Evolutionary conservation across 2,113 vertebrate species (phyloP).

Genomic region (Oenanthe melanoleuca): DNA sequence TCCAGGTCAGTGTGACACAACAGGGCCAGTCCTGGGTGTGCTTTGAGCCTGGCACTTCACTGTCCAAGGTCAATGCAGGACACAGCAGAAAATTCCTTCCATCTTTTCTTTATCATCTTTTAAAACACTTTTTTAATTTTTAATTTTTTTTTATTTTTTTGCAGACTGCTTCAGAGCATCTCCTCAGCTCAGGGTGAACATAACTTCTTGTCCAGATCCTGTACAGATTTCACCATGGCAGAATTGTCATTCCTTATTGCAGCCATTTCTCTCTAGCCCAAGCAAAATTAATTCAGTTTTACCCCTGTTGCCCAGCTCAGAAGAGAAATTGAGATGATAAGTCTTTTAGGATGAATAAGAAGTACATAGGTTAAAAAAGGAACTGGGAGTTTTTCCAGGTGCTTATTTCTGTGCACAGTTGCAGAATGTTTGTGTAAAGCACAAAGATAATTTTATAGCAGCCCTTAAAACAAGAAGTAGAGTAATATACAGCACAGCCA

Average conservation of each 20-base stretch:
- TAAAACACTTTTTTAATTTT: neutral
- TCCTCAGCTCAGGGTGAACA: neutral
- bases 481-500: neutral
- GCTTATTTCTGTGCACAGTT: neutral
- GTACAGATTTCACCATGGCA: neutral
- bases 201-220: neutral
- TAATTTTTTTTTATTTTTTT: no score
- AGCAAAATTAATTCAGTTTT: neutral
- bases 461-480: neutral
- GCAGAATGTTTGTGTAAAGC: constrained; percentile 3
- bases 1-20: neutral
- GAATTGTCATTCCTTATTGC: neutral
- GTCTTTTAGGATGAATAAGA: neutral
- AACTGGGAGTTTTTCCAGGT: neutral
- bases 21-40: accelerated
- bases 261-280: neutral
- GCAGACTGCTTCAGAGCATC: neutral
- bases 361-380: neutral
- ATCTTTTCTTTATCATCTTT: neutral
- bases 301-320: neutral
- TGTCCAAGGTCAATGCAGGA: neutral
- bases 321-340: neutral
- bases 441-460: neutral
- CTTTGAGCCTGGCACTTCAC: neutral
- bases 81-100: neutral